phyloP scores from a whole-genome alignment of 2,113 vertebrate genomes.

The Cranoglanis bouderius region DNA sequence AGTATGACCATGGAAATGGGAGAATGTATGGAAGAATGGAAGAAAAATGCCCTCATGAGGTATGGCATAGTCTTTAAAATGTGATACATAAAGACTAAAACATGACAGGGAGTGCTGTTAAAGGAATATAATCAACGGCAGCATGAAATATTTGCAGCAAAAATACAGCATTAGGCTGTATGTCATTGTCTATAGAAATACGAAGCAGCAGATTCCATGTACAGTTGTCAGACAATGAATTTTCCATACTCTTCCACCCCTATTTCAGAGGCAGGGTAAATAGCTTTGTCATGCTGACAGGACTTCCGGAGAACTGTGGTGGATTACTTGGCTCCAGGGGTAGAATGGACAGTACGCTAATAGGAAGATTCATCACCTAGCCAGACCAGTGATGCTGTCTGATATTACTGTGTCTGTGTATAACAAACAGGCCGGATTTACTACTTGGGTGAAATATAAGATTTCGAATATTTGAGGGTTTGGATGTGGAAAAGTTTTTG shows the following conservation, averaged over 20 bases:
- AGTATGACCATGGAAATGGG: background rate
- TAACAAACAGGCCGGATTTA: background rate
- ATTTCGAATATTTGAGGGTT: background rate
- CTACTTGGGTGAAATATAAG: background rate
- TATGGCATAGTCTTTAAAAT: background rate
- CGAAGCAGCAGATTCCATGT: background rate
- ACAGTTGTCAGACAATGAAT: background rate
- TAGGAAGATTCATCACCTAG: conserved; percentile 32
- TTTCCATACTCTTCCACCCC: background rate
- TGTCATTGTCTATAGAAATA: background rate
- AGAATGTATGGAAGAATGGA: background rate
- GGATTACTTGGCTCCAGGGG: background rate
- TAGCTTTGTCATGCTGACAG: conserved; percentile 52
- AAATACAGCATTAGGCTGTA: background rate
- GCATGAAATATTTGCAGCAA: background rate
- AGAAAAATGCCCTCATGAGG: background rate
- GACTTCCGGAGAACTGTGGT: background rate
- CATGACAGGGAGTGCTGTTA: background rate
- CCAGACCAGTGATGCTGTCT: background rate
- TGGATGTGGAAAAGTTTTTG: background rate
- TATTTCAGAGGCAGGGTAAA: conserved; percentile 28
- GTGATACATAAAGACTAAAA: background rate
- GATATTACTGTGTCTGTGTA: background rate
- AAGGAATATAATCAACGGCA: background rate
- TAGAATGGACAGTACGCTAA: conserved; percentile 32